Base-by-base conservation (phyloP, 2,113 vertebrate species). In the Tragulus kanchil region DNA sequence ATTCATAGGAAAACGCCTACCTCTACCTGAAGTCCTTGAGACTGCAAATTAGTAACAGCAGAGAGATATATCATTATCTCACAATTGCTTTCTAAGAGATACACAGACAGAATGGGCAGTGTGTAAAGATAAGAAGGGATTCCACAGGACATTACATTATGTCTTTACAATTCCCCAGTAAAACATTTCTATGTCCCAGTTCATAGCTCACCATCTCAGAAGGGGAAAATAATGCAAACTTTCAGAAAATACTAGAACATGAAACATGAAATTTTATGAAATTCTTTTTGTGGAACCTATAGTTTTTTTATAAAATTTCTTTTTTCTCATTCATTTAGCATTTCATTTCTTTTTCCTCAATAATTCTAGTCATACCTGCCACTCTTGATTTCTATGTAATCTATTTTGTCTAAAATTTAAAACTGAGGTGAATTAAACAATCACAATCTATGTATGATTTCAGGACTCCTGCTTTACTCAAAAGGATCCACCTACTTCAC, bases 371-470 rank as follows among this genome's bases (percentile, higher is more conserved):
- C 28, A 90, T 36, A 14, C 4, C 50, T 82, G 26, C 0, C 36
- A 59, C 2, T 95, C 56, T 78, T 69, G 21, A 90, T 92, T 64
- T 87, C 50, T 73, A 9, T 54, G 62, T 8, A 62, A 90, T 94
- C 90, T 90, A n/a, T 54, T 48, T 54, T 42, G 12, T n/a, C n/a
- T n/a, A 75, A 75, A 16, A 5, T 79, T 88, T 95, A 75, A 84
- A 42, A 92, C 8, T 42, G 61, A 94, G 26, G 1, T 52, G 8
- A 71, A 58, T 64, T 45, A 77, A 71, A 8, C 45, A 81, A n/a
- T 65, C 16, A 16, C 42, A 67, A 21, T 48, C 26, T 65, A 45
- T 50, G 12, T 36, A 90, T 21, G 3, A 42, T 59, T 85, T 79
- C 9, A 83, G 3, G 15, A 61, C 71, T 45, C 79, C 3, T 59